Evolutionary conservation across 2,113 vertebrate species (phyloP).

Genomic region (Ornithorhynchus anatinus): DNA sequence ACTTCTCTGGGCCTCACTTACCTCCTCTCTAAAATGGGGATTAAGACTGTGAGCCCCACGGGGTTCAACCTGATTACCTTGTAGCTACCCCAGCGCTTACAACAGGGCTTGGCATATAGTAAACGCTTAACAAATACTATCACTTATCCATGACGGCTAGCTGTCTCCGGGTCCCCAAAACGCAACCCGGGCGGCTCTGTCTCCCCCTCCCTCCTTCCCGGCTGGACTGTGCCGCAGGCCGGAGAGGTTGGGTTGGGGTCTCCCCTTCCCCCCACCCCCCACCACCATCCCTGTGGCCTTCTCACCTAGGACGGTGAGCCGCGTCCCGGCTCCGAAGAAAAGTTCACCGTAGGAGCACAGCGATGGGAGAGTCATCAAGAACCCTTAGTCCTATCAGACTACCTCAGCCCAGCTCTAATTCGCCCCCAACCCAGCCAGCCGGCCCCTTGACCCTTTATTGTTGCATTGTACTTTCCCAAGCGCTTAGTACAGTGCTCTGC

Average conservation of each 20-base stretch:
- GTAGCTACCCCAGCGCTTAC: too few relatives aligned
- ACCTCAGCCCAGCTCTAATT: not conserved
- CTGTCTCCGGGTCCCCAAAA: not conserved
- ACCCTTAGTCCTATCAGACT: not conserved
- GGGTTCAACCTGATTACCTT: too few relatives aligned
- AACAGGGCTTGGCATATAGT: too few relatives aligned
- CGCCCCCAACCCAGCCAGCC: too few relatives aligned
- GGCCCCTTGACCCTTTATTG: too few relatives aligned
- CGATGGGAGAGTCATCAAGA: not conserved
- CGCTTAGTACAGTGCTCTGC: too few relatives aligned
- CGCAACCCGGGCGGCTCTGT: not conserved
- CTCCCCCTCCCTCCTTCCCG: not conserved
- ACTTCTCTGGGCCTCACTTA: too few relatives aligned
- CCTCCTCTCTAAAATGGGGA: too few relatives aligned
- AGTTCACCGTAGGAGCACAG: not conserved
- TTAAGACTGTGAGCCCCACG: too few relatives aligned
- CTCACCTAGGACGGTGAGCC: slow-evolving; percentile 7
- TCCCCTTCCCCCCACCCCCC: not conserved
- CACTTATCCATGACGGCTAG: too few relatives aligned
- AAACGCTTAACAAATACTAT: too few relatives aligned
- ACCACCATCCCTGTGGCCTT: not conserved
- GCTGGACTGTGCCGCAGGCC: not conserved
- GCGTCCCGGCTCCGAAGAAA: not conserved
- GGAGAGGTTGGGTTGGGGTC: not conserved
- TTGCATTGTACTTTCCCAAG: too few relatives aligned